Conservation (phyloP, 37 sponge, comb jelly and placozoan genomes). For the Halichondria panicea region DNA sequence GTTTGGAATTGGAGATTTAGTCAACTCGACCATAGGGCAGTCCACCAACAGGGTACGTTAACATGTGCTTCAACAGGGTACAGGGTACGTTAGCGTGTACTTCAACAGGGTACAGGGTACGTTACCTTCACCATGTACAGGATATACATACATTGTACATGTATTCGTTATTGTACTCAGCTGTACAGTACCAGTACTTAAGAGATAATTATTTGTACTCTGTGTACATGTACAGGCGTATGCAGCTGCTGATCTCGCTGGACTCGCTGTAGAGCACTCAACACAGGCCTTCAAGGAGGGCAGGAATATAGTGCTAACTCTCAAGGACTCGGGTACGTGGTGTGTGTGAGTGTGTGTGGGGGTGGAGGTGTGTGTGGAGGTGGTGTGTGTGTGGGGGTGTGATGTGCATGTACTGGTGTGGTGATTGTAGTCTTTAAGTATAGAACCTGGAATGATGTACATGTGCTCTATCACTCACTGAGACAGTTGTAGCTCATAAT, state of each 20-base stretch:
- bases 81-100: too few species aligned
- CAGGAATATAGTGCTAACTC: conserved; percentile 51
- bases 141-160: too few species aligned
- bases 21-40: conserved; percentile 35
- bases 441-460: background rate
- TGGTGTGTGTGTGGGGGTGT: too few species aligned
- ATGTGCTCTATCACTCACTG: background rate
- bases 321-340: conserved; percentile 63
- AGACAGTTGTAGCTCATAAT: background rate
- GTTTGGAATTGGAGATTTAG: conserved; percentile 80
- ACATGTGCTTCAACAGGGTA: too few species aligned
- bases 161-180: too few species aligned
- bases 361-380: too few species aligned
- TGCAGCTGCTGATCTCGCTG: conserved; percentile 45
- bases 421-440: background rate
- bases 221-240: conserved; percentile 44
- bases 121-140: too few species aligned
- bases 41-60: too few species aligned
- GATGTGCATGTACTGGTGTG: background rate
- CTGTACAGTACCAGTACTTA: too few species aligned
- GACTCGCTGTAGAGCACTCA: conserved; percentile 75
- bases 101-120: too few species aligned
- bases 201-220: too few species aligned
- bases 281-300: conserved; percentile 71
- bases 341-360: too few species aligned